These are phyloP conservation scores for Ptychoptera contaminata DNA, from an alignment of 2,888 invertebrate species.

Conservation along the genomic window DNA sequence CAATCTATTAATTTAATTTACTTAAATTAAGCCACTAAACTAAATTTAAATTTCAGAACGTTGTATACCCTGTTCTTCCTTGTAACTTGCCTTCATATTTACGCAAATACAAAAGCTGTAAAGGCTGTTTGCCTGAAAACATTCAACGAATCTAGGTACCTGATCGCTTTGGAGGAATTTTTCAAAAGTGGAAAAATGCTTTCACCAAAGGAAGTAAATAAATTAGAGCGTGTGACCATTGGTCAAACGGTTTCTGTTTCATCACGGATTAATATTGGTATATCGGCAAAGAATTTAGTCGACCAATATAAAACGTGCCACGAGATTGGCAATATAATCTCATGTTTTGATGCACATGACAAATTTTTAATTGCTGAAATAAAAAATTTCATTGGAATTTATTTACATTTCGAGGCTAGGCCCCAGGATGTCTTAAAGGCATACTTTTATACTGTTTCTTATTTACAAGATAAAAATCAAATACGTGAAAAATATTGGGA, in stretches of 20 bases:
- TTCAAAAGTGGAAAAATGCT: conserved; percentile 42
- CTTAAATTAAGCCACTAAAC: conserved; percentile 7
- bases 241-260: conserved; percentile 35
- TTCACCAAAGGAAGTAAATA: conserved; percentile 50
- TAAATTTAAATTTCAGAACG: conserved; percentile 38
- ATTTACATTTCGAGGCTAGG: conserved; percentile 29
- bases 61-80: conserved; percentile 56
- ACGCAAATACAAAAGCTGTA: conserved; percentile 79
- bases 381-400: conserved; percentile 26
- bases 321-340: conserved; percentile 27
- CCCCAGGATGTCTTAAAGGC: conserved; percentile 29
- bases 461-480: conserved; percentile 29
- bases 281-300: conserved; percentile 26
- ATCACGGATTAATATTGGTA: conserved; percentile 24
- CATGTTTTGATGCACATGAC: conserved; percentile 31
- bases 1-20: conserved; percentile 13
- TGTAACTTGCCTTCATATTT: conserved; percentile 65
- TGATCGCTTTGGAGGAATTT: conserved; percentile 52
- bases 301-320: conserved; percentile 27
- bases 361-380: conserved; percentile 30
- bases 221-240: conserved; percentile 51
- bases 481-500: conserved; percentile 33
- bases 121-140: conserved; percentile 60
- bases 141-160: conserved; percentile 64
- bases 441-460: conserved; percentile 30